A percentile compares a stretch with the other conserved stretches of the same genome.
Conservation (phyloP, 1,140 invertebrate genomes). For the Ceratitis capitata region DNA sequence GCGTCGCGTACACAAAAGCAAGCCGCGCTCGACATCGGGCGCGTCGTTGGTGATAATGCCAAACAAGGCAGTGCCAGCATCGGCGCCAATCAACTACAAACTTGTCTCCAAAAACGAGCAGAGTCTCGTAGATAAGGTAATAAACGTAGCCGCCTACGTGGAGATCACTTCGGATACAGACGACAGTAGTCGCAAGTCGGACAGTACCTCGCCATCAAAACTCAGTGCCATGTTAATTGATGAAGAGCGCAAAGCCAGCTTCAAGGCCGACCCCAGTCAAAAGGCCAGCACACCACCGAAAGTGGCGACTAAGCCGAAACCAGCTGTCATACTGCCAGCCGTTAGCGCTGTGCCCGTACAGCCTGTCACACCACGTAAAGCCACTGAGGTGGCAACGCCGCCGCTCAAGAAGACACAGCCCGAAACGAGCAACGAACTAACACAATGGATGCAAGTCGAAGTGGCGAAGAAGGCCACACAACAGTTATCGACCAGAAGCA, state of each 20-base stretch:
- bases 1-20: conserved; percentile 52
- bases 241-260: conserved; percentile 64
- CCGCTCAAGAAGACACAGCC: conserved; percentile 12
- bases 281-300: conserved; percentile 43
- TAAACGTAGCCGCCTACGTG: conserved; percentile 64
- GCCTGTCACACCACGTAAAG: conserved; percentile 41
- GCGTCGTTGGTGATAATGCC: conserved; percentile 38
- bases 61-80: conserved; percentile 23
- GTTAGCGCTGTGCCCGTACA: conserved; percentile 41
- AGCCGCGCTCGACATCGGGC: conserved; percentile 46
- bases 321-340: conserved; percentile 28
- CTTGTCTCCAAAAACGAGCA: conserved; percentile 46
- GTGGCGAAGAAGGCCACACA: conserved; percentile 41
- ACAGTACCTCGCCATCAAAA: conserved; percentile 56
- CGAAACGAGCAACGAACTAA: conserved; percentile 43
- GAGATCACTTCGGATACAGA: conserved; percentile 62
- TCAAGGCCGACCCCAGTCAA: conserved; percentile 58
- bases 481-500: conserved; percentile 6
- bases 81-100: conserved; percentile 56
- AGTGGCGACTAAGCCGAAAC: not conserved
- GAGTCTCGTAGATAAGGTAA: conserved; percentile 60
- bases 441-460: conserved; percentile 48
- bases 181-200: conserved; percentile 60
- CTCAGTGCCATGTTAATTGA: conserved; percentile 65
- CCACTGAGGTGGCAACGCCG: conserved; percentile 43